Evolutionary conservation across 2,888 invertebrate genomes (phyloP), one percentile per base, ranked within the genome.

Genomic region (Pharmacophagus antenor): DNA sequence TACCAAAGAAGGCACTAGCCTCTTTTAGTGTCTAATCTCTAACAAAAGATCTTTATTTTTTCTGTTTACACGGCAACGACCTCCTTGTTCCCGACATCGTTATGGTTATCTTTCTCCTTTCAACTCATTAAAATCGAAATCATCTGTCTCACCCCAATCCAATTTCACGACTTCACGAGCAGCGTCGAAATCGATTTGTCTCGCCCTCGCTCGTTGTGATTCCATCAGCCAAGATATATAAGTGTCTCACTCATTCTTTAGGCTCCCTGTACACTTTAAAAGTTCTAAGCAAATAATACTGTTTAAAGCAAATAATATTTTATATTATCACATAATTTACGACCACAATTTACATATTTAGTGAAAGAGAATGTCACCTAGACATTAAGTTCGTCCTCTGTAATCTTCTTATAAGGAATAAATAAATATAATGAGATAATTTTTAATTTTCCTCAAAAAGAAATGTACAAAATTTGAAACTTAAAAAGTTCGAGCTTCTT

Each of bases 31-130:
- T 62, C 63, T 79, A 77, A 80, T 80, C 81, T 83, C 70, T 73
- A 71, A 76, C 77, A 72, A 78, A 77, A 79, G 76, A 82, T 80
- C 79, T 76, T 65, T 54, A 62, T 82, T 82, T 83, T 79, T 74
- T 66, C 62, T 75, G 74, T 82, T 80, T 78, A 77, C 77, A 77
- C 73, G 85, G 75, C 85, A 87, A 83, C 82, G 84, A 85, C 84
- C 85, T 85, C 74, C 72, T 67, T 69, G 73, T 69, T 72, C 56
- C 73, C 73, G 69, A 72, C 68, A 66, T 66, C 67, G 67, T 64
- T 58, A 67, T 67, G 58, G 58, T 76, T 76, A 23, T 71, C 73
- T 72, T 71, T 80, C 75, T 71, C 74, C 77, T 58, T 58, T 48
- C 21, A 48, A 21, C 77, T 70, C 54, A 60, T 72, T 72, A 71